Base-by-base conservation (phyloP, 2,797 vertebrate genomes). In the Potorous gilbertii region DNA sequence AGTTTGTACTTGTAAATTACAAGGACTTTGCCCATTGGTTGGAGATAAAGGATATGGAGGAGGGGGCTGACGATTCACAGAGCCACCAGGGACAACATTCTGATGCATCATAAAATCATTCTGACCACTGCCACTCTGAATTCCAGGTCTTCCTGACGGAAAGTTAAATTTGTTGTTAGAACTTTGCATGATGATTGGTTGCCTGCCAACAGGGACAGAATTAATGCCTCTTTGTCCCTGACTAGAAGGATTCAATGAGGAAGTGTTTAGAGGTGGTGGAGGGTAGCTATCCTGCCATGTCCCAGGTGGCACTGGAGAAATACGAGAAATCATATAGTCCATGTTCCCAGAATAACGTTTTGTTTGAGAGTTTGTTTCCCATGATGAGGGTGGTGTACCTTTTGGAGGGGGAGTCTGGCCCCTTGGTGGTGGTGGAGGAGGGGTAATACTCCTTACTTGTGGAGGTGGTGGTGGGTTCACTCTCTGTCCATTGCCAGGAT, bases 121-220 rank as follows among this genome's bases (percentile, higher is more conserved):
- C 96, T 99, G 99, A 94, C 99, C 97, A 81, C 96, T 99, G 92
- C 99, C 99, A 5, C 99, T 99, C 96, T 99, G 99, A 96, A 99
- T 98, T 94, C 98, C 98, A 96, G 99, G 97, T 99, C 99, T 99
- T 97, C 98, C 98, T 1, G 99, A 95, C 3, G 99, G 98, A 97
- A 99, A 99, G 96, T 97, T 99, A 96, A 99, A 99, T 97, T 99
- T 99, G 97, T 97, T 99, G 34, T 98, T 99, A 21, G 99, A 99
- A 96, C 98, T 99, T 98, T 99, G 99, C 99, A 99, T 99, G 97
- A 99, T 99, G 98, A 99, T 99, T 46, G 99, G 99, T 96, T 99
- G 99, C 95, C 99, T 99, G 95, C 99, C 99, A 97, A 99, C 97
- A 8, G 99, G 99, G 92, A 99, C 99, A 4, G 99, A 98, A 93